Conservation (phyloP, 1,140 invertebrate genomes). For the Conus ventricosus region DNA sequence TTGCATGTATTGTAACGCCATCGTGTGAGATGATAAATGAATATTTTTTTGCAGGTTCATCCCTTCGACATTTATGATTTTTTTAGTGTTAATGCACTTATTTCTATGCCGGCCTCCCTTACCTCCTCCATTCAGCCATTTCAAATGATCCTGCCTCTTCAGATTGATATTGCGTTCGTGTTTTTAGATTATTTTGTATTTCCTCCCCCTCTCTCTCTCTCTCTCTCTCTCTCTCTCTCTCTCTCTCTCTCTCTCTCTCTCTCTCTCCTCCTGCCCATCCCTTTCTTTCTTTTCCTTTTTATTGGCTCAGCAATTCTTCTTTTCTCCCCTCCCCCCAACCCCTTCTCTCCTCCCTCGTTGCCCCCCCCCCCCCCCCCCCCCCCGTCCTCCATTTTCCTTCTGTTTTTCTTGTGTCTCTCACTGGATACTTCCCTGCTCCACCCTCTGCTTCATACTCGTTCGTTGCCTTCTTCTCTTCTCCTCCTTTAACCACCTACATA, state of each 20-base stretch:
- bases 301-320: not conserved
- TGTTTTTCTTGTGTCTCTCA: not conserved
- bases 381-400: not conserved
- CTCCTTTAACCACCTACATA: not conserved
- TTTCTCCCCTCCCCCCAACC: not conserved
- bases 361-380: not conserved
- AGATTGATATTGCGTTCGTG: too few species aligned
- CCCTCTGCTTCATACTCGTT: not conserved
- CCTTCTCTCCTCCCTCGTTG: not conserved
- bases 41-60: too few species aligned
- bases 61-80: too few species aligned
- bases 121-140: too few species aligned
- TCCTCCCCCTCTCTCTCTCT: not conserved
- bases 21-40: too few species aligned
- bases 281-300: not conserved
- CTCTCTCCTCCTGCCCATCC: not conserved
- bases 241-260: too few species aligned
- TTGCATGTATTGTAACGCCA: too few species aligned
- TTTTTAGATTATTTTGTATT: too few species aligned
- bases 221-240: conserved; percentile 7
- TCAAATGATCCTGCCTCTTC: too few species aligned
- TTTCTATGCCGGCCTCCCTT: too few species aligned
- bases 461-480: not conserved
- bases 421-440: not conserved
- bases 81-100: too few species aligned